phyloP scores from a whole-genome alignment of 2,888 invertebrate species.

The Nymphalis polychloros region DNA sequence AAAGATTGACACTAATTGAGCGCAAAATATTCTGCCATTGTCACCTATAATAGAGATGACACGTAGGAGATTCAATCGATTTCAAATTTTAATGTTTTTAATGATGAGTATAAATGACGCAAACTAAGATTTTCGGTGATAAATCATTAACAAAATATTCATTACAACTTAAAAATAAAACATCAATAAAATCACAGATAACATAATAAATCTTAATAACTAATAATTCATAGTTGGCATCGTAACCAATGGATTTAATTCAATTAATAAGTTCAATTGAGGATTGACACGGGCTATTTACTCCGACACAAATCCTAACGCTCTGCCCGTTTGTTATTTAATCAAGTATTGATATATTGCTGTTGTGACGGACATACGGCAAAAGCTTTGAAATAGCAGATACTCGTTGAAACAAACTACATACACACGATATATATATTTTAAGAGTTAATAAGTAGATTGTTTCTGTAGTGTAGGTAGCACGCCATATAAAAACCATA shows the following conservation, averaged over 20 bases:
- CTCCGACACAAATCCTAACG: slow-evolving; percentile 59
- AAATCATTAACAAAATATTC: no score
- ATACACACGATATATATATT: not conserved
- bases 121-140: no score
- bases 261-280: slow-evolving; percentile 73
- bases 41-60: no score
- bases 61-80: no score
- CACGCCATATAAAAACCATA: slow-evolving; percentile 12
- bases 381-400: not conserved
- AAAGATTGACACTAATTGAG: no score
- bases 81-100: no score
- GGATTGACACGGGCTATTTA: slow-evolving; percentile 68
- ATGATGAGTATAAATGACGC: no score
- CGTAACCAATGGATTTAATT: slow-evolving; percentile 58
- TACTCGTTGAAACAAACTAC: not conserved
- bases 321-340: slow-evolving; percentile 57
- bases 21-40: no score
- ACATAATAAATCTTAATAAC: slow-evolving; percentile 38
- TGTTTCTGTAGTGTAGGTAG: not conserved
- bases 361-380: slow-evolving; percentile 33
- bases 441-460: not conserved
- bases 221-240: slow-evolving; percentile 63
- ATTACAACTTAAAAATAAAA: not conserved
- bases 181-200: not conserved
- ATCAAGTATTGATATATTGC: slow-evolving; percentile 44